These are phyloP conservation scores for Lordiphosa fenestrarum DNA, from an alignment of 2,888 invertebrate species.

Conservation along the genomic window DNA sequence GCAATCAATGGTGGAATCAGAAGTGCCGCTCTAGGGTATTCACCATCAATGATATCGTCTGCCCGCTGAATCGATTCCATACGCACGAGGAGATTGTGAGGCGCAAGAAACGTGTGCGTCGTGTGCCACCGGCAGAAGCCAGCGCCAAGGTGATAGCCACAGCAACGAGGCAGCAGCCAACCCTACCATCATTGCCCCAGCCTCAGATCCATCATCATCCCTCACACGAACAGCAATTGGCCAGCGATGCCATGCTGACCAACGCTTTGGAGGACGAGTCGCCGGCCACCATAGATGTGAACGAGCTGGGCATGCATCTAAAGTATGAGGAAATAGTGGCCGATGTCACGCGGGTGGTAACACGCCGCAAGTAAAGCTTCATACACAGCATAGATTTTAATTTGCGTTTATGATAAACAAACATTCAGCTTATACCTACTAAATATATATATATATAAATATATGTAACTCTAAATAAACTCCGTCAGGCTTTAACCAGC, in stretches of 20 bases:
- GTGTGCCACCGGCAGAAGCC: slow-evolving; percentile 42
- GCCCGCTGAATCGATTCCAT: slow-evolving; percentile 80
- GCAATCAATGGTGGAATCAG: slow-evolving; percentile 81
- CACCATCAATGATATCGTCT: slow-evolving; percentile 78
- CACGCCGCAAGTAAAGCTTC: slow-evolving; percentile 22
- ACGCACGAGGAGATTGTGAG: slow-evolving; percentile 80
- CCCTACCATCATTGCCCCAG: slow-evolving; percentile 15
- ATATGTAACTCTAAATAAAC: slow-evolving; percentile 43
- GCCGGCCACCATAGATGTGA: slow-evolving; percentile 59
- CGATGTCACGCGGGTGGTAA: slow-evolving; percentile 59
- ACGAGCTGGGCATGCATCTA: slow-evolving; percentile 74
- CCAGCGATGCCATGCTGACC: slow-evolving; percentile 53
- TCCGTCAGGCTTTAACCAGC: slow-evolving; percentile 20
- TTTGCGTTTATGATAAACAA: slow-evolving; percentile 11
- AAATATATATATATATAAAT: slow-evolving; percentile 12
- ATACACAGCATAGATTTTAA: slow-evolving; percentile 14
- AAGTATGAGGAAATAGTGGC: slow-evolving; percentile 80
- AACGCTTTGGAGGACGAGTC: slow-evolving; percentile 52
- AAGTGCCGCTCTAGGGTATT: slow-evolving; percentile 80
- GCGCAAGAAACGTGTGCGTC: slow-evolving; percentile 79
- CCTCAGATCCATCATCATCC: slow-evolving; percentile 15
- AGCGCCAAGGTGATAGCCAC: slow-evolving; percentile 14
- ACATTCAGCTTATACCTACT: slow-evolving; percentile 43
- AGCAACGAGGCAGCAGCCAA: slow-evolving; percentile 20
- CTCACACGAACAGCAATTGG: slow-evolving; percentile 34